A percentile compares a stretch with the other conserved stretches of the same genome.
Conservation (phyloP, 2,888 invertebrate species). For the Matsumyia berberina region DNA sequence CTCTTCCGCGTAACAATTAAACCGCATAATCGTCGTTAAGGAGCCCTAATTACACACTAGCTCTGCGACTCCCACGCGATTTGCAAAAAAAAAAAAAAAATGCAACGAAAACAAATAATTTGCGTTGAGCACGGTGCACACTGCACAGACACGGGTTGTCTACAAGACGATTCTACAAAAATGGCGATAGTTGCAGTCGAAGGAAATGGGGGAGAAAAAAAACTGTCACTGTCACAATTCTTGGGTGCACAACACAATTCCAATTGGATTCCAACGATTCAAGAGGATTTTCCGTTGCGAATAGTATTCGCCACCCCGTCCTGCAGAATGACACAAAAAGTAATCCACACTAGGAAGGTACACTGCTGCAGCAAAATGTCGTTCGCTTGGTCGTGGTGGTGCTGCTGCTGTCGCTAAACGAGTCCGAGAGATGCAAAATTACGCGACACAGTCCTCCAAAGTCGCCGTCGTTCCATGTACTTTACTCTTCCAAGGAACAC, state of each 20-base stretch:
- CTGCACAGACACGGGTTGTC: constrained; percentile 6
- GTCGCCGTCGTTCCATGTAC: constrained; percentile 64
- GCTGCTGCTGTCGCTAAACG: constrained; percentile 72
- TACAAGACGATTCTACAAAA: constrained; percentile 34
- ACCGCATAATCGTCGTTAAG: constrained; percentile 75
- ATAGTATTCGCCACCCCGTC: constrained; percentile 1
- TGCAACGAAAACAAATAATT: constrained; percentile 41
- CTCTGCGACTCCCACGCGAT: constrained; percentile 50
- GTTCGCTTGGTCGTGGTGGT: constrained; percentile 30
- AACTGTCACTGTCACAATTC: constrained; percentile 7
- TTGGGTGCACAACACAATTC: constrained; percentile 39
- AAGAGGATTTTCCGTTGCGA: constrained; percentile 15
- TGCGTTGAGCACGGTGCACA: constrained; percentile 40
- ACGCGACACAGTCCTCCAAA: constrained; percentile 69
- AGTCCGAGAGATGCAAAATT: constrained; percentile 75
- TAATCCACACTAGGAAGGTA: constrained; percentile 61
- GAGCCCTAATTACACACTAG: constrained; percentile 68
- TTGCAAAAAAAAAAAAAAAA: constrained; percentile 25
- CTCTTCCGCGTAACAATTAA: constrained; percentile 76
- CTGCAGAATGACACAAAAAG: constrained; percentile 38
- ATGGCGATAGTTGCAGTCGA: constrained; percentile 28
- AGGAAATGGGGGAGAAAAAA: not conserved
- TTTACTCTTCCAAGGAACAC: constrained; percentile 45
- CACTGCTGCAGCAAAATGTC: constrained; percentile 51
- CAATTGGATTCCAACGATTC: constrained; percentile 56